phyloP scores from a whole-genome alignment of 2,797 vertebrate genomes.

The Onychomys torridus region DNA sequence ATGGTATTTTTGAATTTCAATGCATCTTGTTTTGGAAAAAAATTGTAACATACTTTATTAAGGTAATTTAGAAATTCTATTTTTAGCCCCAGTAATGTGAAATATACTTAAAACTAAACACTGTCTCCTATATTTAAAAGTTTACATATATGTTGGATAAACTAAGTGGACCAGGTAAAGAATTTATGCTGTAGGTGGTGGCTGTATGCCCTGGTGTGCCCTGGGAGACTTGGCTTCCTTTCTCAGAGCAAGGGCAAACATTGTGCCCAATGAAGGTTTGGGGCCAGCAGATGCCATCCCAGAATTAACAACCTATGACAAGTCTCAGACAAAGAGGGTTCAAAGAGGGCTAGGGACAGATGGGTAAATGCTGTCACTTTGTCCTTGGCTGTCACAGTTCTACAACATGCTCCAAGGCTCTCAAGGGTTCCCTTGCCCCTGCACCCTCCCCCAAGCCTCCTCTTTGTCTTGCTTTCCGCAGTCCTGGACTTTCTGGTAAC shows the following conservation, averaged over 20 bases:
- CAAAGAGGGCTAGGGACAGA: background rate
- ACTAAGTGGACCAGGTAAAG: background rate
- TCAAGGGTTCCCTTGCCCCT: background rate
- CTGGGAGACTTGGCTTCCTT: background rate
- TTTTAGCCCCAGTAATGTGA: constrained; percentile 47
- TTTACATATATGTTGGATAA: constrained; percentile 22
- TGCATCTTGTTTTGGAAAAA: constrained; percentile 42
- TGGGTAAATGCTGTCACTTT: background rate
- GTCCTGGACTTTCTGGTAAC: background rate
- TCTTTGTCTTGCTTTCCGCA: background rate
- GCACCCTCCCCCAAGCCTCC: too few species aligned
- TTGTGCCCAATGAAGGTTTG: background rate
- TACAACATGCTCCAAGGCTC: background rate
- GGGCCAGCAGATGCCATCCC: background rate
- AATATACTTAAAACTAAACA: constrained; percentile 56
- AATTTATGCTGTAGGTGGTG: background rate
- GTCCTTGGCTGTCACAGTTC: background rate
- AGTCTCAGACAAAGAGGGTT: background rate
- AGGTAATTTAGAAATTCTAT: constrained; percentile 62
- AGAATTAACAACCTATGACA: background rate
- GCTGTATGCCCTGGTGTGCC: background rate
- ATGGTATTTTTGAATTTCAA: constrained; percentile 58
- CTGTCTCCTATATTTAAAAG: background rate
- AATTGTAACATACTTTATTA: constrained; percentile 47
- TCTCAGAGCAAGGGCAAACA: background rate